phyloP scores from a whole-genome alignment of 2,113 vertebrate species.

The Eidolon helvum region DNA sequence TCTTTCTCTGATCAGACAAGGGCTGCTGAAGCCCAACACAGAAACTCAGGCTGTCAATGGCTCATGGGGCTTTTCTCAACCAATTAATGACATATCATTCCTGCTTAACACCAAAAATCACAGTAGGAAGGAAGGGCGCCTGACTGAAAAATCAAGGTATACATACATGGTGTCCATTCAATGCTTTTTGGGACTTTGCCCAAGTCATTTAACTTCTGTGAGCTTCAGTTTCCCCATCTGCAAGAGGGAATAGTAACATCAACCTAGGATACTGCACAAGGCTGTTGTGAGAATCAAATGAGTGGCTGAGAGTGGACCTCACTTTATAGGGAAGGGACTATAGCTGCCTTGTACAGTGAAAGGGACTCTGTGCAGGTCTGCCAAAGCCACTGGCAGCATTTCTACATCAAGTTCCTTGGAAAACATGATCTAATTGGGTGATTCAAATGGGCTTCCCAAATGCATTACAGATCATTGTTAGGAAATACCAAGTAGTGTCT shows the following conservation, averaged over 20 bases:
- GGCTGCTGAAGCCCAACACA: too few species aligned
- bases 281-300: neutral
- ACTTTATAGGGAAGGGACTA: neutral
- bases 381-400: slow-evolving; percentile 12
- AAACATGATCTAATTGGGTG: slow-evolving; percentile 39
- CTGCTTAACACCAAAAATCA: neutral
- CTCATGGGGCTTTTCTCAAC: neutral
- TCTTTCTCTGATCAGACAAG: neutral
- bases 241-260: too few species aligned
- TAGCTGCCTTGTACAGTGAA: neutral
- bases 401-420: neutral
- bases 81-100: neutral
- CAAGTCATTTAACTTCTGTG: neutral
- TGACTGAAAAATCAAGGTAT: neutral
- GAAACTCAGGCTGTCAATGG: neutral
- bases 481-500: slow-evolving; percentile 50
- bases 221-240: neutral
- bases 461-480: slow-evolving; percentile 35
- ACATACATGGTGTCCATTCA: neutral
- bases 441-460: slow-evolving; percentile 57
- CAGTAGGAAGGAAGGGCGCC: neutral
- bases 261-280: neutral
- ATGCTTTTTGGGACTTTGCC: neutral
- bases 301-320: neutral
- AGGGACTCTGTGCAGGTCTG: neutral